Conservation (phyloP, 2,113 vertebrate species). For the Synodontis membranacea region DNA sequence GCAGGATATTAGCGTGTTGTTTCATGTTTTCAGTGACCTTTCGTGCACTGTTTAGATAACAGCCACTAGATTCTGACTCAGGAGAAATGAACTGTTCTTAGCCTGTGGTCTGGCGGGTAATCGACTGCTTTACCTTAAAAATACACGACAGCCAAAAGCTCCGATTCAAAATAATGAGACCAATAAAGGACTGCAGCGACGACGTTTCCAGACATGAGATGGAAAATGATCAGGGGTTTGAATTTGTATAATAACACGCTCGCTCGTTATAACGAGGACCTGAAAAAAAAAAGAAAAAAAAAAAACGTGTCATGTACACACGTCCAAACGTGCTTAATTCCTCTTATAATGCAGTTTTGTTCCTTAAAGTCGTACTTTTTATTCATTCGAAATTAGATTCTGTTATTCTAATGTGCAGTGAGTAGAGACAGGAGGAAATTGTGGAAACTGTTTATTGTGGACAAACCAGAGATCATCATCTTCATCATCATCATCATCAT, state of each 20-base stretch:
- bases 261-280: neutral
- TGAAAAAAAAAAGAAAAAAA: neutral
- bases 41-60: conserved; percentile 21
- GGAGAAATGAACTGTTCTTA: neutral
- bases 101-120: conserved; percentile 4
- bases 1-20: neutral
- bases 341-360: neutral
- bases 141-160: conserved; percentile 4
- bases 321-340: neutral
- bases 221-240: neutral
- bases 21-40: conserved; percentile 35
- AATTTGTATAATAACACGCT: neutral
- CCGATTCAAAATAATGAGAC: neutral
- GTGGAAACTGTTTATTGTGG: no score
- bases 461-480: neutral
- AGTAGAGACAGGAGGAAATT: no score
- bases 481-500: neutral
- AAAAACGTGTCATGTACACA: neutral
- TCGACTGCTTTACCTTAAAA: conserved; percentile 37
- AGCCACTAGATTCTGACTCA: neutral
- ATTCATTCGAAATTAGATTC: neutral
- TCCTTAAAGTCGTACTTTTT: neutral
- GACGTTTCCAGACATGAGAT: conserved; percentile 1
- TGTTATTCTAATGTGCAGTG: neutral
- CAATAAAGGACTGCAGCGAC: neutral